phyloP scores from a whole-genome alignment of 2,888 invertebrate species.

The Mesorhabditis belari region DNA sequence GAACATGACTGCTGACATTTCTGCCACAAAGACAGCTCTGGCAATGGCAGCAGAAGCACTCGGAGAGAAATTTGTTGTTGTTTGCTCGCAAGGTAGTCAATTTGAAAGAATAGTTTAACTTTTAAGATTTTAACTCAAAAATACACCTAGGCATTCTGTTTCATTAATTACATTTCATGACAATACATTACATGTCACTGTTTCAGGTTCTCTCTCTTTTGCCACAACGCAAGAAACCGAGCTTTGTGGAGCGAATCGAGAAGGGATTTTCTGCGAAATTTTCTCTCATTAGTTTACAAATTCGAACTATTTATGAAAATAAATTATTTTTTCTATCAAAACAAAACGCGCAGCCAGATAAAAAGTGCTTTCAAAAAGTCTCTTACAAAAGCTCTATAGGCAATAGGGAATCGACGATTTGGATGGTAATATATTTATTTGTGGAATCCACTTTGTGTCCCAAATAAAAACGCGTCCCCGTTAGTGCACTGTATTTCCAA shows the following conservation, averaged over 20 bases:
- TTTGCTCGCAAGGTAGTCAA: neutral
- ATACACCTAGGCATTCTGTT: too few relatives aligned
- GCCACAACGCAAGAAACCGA: neutral
- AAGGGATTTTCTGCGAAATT: neutral
- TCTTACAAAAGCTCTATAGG: too few relatives aligned
- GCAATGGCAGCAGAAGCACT: neutral
- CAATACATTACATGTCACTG: neutral
- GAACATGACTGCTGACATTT: neutral
- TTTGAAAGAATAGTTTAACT: neutral
- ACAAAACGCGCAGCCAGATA: too few relatives aligned
- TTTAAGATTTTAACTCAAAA: too few relatives aligned
- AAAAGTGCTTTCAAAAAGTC: too few relatives aligned
- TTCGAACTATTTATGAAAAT: too few relatives aligned
- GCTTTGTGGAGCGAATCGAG: neutral
- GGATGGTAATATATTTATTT: too few relatives aligned
- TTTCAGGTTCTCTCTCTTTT: neutral
- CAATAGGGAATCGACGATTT: too few relatives aligned
- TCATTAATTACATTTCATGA: neutral
- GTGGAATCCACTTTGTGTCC: too few relatives aligned
- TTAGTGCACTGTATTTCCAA: too few relatives aligned
- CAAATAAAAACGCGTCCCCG: too few relatives aligned
- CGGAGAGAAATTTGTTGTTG: neutral
- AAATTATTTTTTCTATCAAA: too few relatives aligned
- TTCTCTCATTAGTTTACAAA: neutral
- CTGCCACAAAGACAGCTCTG: neutral